A percentile compares a stretch with the other conserved stretches of the same genome.
These are phyloP conservation scores for Hydropsyche tenuis DNA, from an alignment of 1,140 invertebrate genomes.

Conservation along the genomic window DNA sequence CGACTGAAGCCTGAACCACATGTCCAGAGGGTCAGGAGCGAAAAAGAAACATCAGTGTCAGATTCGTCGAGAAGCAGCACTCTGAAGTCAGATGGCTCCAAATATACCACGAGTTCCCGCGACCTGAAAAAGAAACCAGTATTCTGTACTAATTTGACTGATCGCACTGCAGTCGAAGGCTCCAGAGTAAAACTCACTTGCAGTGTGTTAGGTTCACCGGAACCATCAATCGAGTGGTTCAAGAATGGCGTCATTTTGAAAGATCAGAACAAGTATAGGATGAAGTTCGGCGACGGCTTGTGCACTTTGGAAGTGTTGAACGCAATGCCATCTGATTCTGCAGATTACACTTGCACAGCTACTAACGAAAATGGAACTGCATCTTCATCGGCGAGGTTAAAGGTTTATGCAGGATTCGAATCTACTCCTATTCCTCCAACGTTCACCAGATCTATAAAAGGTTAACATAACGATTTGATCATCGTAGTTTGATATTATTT, in stretches of 20 bases:
- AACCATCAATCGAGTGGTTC: slow-evolving; percentile 82
- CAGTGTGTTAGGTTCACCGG: slow-evolving; percentile 80
- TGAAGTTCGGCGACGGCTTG: slow-evolving; percentile 69
- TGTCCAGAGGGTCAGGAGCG: background rate
- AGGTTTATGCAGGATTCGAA: slow-evolving; percentile 74
- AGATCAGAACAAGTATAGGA: slow-evolving; percentile 65
- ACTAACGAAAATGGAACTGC: slow-evolving; percentile 75
- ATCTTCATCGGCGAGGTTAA: slow-evolving; percentile 72
- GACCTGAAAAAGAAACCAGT: slow-evolving; percentile 72
- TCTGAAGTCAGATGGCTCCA: slow-evolving; percentile 34
- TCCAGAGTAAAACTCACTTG: slow-evolving; percentile 82
- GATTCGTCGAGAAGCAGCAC: slow-evolving; percentile 40
- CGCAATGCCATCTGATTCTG: slow-evolving; percentile 69
- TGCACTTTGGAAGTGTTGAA: slow-evolving; percentile 78
- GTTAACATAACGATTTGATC: slow-evolving; percentile 63
- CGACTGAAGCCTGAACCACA: background rate
- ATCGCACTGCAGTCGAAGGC: slow-evolving; percentile 76
- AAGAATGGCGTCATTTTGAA: slow-evolving; percentile 74
- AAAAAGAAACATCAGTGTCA: slow-evolving; percentile 1
- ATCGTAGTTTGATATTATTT: background rate
- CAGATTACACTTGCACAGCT: slow-evolving; percentile 77
- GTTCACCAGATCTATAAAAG: slow-evolving; percentile 75
- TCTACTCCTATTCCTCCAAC: slow-evolving; percentile 71
- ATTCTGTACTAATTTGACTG: slow-evolving; percentile 81
- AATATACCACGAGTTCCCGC: slow-evolving; percentile 52